Evolutionary conservation across 2,113 vertebrate species (phyloP).

Genomic region (Irena cyanogastra): DNA sequence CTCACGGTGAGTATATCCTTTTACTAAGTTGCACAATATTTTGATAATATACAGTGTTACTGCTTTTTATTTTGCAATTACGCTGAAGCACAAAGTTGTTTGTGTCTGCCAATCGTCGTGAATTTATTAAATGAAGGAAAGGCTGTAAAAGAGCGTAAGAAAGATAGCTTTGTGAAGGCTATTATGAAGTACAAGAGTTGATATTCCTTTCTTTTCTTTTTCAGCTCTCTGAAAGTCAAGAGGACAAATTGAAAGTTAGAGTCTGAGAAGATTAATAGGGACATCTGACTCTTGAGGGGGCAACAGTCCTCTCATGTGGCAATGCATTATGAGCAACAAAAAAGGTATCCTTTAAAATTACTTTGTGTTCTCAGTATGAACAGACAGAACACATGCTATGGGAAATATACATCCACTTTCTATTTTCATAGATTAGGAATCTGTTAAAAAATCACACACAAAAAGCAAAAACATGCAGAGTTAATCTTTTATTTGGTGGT

Average conservation of each 20-base stretch:
- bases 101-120: neutral
- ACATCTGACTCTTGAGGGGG: neutral
- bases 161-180: neutral
- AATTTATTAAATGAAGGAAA: neutral
- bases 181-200: neutral
- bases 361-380: neutral
- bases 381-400: neutral
- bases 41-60: neutral
- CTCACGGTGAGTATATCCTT: slow-evolving; percentile 40
- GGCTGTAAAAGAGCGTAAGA: neutral
- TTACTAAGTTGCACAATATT: neutral
- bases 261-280: slow-evolving; percentile 10
- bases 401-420: neutral
- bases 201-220: slow-evolving; percentile 37
- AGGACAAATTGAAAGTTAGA: neutral
- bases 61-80: neutral
- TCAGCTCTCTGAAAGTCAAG: slow-evolving; percentile 27
- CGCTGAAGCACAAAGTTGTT: neutral
- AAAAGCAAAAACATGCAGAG: neutral
- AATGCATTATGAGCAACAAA: neutral
- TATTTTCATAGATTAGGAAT: neutral
- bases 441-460: neutral
- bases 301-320: neutral
- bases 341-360: slow-evolving; percentile 55
- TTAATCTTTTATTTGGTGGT: neutral